Evolutionary conservation across 2,113 vertebrate species (phyloP).

Genomic region (Pan paniscus): DNA sequence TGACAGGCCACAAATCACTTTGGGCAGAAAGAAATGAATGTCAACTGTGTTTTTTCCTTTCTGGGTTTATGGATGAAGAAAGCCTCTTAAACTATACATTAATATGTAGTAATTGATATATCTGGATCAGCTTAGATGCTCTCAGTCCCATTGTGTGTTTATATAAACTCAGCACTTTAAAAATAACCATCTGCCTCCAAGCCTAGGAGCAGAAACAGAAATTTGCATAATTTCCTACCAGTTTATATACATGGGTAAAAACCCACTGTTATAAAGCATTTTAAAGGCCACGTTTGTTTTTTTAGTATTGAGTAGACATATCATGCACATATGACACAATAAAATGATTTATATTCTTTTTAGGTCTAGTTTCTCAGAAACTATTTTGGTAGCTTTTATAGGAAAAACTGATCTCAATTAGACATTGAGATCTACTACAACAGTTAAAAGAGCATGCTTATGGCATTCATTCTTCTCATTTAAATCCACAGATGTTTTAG

Average conservation of each 20-base stretch:
- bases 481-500: not conserved
- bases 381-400: not conserved
- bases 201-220: not conserved
- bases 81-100: constrained; percentile 58
- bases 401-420: not conserved
- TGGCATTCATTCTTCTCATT: not conserved
- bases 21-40: constrained; percentile 60
- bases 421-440: not conserved
- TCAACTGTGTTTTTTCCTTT: constrained; percentile 1
- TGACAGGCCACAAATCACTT: constrained; percentile 57
- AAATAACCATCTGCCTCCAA: not conserved
- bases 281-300: not conserved
- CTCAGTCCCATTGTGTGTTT: not conserved
- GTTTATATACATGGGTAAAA: not conserved
- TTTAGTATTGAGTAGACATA: not conserved
- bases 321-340: not conserved
- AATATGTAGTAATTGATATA: constrained; percentile 51
- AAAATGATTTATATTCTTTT: not conserved
- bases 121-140: not conserved
- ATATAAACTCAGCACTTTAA: not conserved
- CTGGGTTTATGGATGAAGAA: constrained; percentile 37
- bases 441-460: not conserved
- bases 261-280: not conserved
- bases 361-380: not conserved
- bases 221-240: not conserved